Conservation (phyloP, 1,140 invertebrate genomes). For the Drosophila melanica region DNA sequence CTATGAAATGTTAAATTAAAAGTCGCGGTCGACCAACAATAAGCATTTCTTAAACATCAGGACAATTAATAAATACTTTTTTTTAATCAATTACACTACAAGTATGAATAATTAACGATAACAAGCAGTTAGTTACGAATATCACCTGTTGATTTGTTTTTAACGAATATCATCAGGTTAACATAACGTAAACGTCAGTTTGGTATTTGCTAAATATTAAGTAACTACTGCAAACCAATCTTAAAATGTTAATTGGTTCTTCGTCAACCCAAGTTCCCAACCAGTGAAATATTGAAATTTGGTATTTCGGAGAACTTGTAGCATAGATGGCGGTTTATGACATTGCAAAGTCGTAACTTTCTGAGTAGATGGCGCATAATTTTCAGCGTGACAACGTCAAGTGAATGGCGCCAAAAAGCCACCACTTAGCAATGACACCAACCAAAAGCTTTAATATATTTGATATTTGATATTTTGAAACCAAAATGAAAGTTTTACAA, state of each 20-base stretch:
- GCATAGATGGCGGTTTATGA: conserved; percentile 1
- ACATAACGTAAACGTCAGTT: too few species aligned
- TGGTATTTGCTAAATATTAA: too few species aligned
- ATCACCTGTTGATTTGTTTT: too few species aligned
- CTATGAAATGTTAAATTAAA: neutral
- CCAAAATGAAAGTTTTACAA: neutral
- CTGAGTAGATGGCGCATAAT: neutral
- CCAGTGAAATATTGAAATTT: neutral
- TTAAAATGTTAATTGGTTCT: neutral
- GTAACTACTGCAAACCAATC: neutral
- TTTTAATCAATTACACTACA: too few species aligned
- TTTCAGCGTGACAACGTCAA: too few species aligned
- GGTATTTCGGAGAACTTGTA: neutral
- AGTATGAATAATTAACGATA: too few species aligned
- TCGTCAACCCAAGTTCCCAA: neutral
- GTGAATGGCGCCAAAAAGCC: neutral
- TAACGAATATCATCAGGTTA: too few species aligned
- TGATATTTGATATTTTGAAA: too few species aligned
- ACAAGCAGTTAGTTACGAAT: too few species aligned
- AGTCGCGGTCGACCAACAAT: neutral
- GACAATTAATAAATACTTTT: too few species aligned
- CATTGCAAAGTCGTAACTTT: neutral
- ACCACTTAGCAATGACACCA: neutral
- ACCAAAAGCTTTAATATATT: neutral
- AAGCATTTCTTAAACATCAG: neutral